Evolutionary conservation across 2,113 vertebrate species (phyloP), one percentile per base, ranked within the genome.

Genomic region (Eupsittula cactorum): DNA sequence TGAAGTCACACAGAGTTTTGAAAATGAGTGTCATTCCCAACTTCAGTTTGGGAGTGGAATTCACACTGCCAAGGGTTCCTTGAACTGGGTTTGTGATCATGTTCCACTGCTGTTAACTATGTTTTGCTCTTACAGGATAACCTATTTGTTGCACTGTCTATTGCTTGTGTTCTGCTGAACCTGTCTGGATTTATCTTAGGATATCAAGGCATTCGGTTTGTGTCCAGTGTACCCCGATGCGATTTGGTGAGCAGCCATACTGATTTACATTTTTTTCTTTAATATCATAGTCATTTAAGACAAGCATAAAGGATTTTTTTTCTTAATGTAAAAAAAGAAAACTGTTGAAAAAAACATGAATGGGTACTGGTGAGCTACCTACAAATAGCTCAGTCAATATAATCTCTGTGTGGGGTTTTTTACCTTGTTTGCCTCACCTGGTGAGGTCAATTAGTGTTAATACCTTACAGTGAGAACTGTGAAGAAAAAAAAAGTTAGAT

Each of bases 111-210:
- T 50, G 6, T 64, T 81, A 59, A n/a, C 80, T 86, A 53, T 92
- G 27, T 89, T 95, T 87, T 96, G 46, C 93, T 50, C 1, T 98
- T 97, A 65, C 96, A 99, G 99, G 98, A 98, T 64, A 99, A 99
- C 73, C 96, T 99, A 7, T 99, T 99, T 57, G 97, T 99, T 89
- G 92, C 99, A 90, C 98, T 99, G 59, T 99, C 98, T 17, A 67
- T 99, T 94, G 96, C 98, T 41, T 98, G 98, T 90, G 98, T 99
- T 86, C 98, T 99, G 70, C 97, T 99, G 70, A 99, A 98, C 82
- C 93, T 99, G 87, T 96, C 98, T 46, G 98, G 98, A 86, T 98
- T 99, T 96, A 98, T 99, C 93, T 94, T 99, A 12, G 98, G 98
- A 97, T 98, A 97, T 95, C 98, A 99, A 97, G 98, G 98, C 57